phyloP scores from a whole-genome alignment of 2,113 vertebrate species.

The Phoenicopterus ruber region DNA sequence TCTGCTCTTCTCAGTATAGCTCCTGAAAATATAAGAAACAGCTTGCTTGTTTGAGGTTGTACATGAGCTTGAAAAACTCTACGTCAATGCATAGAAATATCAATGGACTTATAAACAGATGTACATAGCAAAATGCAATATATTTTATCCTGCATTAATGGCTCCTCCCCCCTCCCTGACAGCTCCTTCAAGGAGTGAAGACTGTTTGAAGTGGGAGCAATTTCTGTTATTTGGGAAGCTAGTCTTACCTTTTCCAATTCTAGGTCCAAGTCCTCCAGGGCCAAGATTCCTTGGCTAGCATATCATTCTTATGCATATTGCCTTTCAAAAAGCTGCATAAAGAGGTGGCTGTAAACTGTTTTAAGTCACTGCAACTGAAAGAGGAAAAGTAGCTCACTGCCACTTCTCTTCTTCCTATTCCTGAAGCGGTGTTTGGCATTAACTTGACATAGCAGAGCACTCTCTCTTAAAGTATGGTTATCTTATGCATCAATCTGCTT shows the following conservation, averaged over 20 bases:
- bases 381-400: background rate
- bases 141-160: background rate
- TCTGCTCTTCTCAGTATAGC: background rate
- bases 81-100: background rate
- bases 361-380: background rate
- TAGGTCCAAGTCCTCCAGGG: background rate
- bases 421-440: background rate
- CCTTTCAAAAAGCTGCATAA: background rate
- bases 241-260: background rate
- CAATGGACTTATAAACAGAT: background rate
- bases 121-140: background rate
- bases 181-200: background rate
- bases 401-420: background rate
- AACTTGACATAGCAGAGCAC: background rate
- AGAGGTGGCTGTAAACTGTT: background rate
- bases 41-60: background rate
- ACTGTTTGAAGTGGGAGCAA: background rate
- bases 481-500: background rate
- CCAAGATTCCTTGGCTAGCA: background rate
- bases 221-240: background rate
- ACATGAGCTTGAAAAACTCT: background rate
- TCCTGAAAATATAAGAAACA: background rate
- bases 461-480: background rate
- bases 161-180: background rate
- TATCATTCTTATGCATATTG: background rate